Conservation (phyloP, 1,140 invertebrate genomes). For the Pogonomyrmex californicus region DNA sequence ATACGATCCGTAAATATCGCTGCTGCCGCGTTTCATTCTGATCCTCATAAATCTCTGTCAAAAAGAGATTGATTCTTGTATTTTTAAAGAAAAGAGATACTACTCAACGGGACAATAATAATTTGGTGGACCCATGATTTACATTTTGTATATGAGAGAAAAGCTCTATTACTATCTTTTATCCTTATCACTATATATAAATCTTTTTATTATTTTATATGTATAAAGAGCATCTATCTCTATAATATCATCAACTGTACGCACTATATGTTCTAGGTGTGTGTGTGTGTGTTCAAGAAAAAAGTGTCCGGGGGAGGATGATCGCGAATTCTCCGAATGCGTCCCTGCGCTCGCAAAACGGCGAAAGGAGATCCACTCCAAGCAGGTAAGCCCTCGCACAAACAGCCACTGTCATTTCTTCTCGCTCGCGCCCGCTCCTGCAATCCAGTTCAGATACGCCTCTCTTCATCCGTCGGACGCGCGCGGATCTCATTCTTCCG, state of each 20-base stretch:
- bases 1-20: not conserved
- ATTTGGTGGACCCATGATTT: conserved; percentile 6
- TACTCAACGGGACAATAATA: not conserved
- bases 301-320: not conserved
- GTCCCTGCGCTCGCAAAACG: conserved; percentile 44
- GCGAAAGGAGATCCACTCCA: conserved; percentile 67
- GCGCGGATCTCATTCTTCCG: conserved; percentile 29
- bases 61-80: conserved; percentile 31
- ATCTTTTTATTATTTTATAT: not conserved
- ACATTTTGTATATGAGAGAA: not conserved
- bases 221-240: not conserved
- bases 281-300: too few relatives aligned
- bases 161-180: not conserved
- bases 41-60: conserved; percentile 12
- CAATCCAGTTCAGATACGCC: conserved; percentile 2
- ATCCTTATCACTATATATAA: too few relatives aligned
- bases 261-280: too few relatives aligned
- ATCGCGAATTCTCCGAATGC: conserved; percentile 31
- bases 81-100: conserved; percentile 57
- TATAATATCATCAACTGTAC: too few relatives aligned
- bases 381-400: conserved; percentile 61
- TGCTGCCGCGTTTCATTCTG: conserved; percentile 16
- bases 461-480: not conserved
- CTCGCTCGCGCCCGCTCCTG: conserved; percentile 36
- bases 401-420: conserved; percentile 38